A percentile compares a stretch with the other conserved stretches of the same genome.
Conservation (phyloP, 2,888 invertebrate species). For the Orchesellides sinensis region DNA sequence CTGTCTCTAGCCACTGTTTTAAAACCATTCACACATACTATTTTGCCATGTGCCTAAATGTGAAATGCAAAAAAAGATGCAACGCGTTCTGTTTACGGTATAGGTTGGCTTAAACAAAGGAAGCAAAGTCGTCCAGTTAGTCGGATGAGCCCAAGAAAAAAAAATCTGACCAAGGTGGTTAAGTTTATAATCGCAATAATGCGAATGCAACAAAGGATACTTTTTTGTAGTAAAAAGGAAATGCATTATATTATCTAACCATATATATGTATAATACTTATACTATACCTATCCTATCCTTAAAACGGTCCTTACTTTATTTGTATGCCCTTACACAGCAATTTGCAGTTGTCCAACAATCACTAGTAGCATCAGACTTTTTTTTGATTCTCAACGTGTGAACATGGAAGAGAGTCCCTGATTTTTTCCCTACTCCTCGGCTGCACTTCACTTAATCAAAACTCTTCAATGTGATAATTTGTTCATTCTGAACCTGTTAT, state of each 20-base stretch:
- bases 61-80: neutral
- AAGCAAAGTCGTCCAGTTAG: slow-evolving; percentile 30
- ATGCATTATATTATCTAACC: neutral
- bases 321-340: neutral
- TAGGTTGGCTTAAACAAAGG: no score
- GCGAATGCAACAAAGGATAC: neutral
- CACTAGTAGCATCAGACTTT: neutral
- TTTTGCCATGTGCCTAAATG: neutral
- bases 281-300: neutral
- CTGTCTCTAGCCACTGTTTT: slow-evolving; percentile 52
- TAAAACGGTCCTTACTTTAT: neutral
- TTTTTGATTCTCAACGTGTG: neutral
- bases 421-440: neutral
- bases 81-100: no score
- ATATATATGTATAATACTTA: neutral
- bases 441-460: no score
- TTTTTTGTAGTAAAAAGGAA: neutral
- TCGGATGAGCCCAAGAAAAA: slow-evolving; percentile 6
- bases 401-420: neutral
- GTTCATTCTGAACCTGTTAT: no score
- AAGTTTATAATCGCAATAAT: slow-evolving; percentile 3
- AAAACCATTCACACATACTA: slow-evolving; percentile 1
- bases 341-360: neutral
- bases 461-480: no score
- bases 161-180: slow-evolving; percentile 51